phyloP scores from a whole-genome alignment of 2,888 invertebrate genomes.

The Tachina fera region DNA sequence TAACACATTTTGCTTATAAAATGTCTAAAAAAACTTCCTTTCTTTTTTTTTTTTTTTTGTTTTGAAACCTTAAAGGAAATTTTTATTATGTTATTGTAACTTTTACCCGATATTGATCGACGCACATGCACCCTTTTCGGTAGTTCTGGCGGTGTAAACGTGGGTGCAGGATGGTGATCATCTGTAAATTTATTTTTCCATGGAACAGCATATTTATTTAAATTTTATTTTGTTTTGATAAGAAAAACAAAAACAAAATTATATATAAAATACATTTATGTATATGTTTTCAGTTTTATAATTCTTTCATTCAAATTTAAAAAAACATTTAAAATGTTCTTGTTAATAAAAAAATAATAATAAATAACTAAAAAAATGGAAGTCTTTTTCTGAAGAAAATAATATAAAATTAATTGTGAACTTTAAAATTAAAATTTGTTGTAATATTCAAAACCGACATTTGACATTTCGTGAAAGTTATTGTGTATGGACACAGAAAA shows the following conservation, averaged over 20 bases:
- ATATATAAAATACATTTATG: conserved; percentile 73
- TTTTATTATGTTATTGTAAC: conserved; percentile 25
- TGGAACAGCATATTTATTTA: conserved; percentile 85
- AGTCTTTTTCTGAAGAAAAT: conserved; percentile 30
- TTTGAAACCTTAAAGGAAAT: conserved; percentile 29
- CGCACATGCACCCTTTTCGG: conserved; percentile 99
- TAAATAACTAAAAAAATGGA: conserved; percentile 44
- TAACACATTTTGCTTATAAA: conserved; percentile 45
- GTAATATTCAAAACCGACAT: conserved; percentile 32
- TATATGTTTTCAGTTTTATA: conserved; percentile 60
- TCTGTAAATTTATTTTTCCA: conserved; percentile 89
- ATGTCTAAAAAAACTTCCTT: conserved; percentile 71
- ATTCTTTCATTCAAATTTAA: conserved; percentile 70
- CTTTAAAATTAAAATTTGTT: conserved; percentile 3
- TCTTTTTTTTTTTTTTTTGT: conserved; percentile 43
- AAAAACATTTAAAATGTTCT: conserved; percentile 31
- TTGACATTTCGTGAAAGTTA: conserved; percentile 23
- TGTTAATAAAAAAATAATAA: conserved; percentile 35
- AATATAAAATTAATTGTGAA: conserved; percentile 10
- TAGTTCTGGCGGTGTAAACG: conserved; percentile 99
- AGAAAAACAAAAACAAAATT: conserved; percentile 84
- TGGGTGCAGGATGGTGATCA: conserved; percentile 98
- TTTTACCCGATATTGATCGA: conserved; percentile 87
- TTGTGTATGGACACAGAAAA: too few relatives aligned
- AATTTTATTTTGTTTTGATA: conserved; percentile 68